These are phyloP conservation scores for Macroglossus sobrinus DNA, from an alignment of 2,113 vertebrate species.

Conservation along the genomic window DNA sequence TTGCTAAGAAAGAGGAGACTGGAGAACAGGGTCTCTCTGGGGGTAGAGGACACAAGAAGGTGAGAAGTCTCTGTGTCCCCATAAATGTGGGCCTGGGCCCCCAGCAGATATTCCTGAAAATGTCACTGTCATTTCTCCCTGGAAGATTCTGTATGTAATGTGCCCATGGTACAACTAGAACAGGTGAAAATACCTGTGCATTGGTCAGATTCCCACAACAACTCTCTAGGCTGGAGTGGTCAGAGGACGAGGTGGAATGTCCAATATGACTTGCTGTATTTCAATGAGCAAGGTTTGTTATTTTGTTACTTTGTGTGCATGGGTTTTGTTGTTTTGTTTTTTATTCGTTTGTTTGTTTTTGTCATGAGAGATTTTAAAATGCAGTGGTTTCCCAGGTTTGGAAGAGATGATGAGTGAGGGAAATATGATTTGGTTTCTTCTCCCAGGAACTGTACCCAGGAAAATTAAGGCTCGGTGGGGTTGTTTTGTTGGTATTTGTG, in stretches of 20 bases:
- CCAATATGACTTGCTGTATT: not conserved
- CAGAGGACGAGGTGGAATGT: not conserved
- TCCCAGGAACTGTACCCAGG: not conserved
- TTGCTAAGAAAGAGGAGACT: not conserved
- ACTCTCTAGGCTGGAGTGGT: not conserved
- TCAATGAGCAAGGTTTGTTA: not conserved
- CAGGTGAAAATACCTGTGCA: not conserved
- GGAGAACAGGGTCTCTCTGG: not conserved
- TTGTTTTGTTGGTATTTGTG: not conserved
- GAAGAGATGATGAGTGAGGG: not conserved
- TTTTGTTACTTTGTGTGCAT: not conserved
- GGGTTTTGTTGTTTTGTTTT: not conserved
- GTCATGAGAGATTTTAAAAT: not conserved
- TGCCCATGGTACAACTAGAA: not conserved
- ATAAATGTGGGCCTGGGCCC: not conserved
- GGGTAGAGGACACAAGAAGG: too few species aligned
- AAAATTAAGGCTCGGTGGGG: not conserved
- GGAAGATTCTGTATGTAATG: not conserved
- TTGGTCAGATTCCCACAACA: not conserved
- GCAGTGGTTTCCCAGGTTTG: not conserved
- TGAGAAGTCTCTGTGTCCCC: rapidly evolving
- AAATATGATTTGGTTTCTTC: not conserved
- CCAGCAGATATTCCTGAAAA: not conserved
- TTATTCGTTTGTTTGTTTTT: not conserved
- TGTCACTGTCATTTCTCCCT: not conserved